These are phyloP conservation scores for Eulemur mongoz DNA, from an alignment of 2,797 vertebrate species.

Conservation along the genomic window DNA sequence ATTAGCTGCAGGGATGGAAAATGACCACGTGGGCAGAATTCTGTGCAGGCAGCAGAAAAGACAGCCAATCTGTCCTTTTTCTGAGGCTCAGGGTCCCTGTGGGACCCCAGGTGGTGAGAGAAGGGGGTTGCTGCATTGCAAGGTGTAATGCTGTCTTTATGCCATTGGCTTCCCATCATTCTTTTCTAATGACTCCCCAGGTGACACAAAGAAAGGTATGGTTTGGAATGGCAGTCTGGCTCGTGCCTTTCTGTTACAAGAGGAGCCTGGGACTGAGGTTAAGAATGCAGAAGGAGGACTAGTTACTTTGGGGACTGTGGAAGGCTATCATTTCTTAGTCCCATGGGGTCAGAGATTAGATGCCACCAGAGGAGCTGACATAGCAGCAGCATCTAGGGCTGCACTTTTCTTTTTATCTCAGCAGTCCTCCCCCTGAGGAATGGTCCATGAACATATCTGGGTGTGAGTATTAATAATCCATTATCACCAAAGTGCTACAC, in stretches of 20 bases:
- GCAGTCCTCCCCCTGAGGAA: neutral
- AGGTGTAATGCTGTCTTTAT: neutral
- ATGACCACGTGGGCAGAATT: conserved; percentile 75
- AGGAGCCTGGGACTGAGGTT: neutral
- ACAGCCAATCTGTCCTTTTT: conserved; percentile 58
- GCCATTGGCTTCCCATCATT: neutral
- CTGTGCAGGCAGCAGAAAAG: conserved; percentile 64
- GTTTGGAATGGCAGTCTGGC: conserved; percentile 24
- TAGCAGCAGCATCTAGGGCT: neutral
- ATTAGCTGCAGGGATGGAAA: conserved; percentile 72
- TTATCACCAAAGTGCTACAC: neutral
- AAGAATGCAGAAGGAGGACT: neutral
- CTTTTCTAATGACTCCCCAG: conserved; percentile 18
- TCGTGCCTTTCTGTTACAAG: neutral
- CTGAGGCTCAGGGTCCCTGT: conserved; percentile 45
- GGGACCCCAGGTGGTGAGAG: conserved; percentile 61
- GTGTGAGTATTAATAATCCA: conserved; percentile 33
- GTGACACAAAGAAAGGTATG: neutral
- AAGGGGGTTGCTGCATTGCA: neutral
- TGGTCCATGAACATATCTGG: neutral
- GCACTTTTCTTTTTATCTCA: neutral
- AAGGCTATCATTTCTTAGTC: neutral
- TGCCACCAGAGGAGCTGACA: neutral
- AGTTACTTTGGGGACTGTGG: neutral
- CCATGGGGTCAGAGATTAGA: neutral